phyloP scores from a whole-genome alignment of 2,113 vertebrate genomes.

The Pygoscelis antarcticus region DNA sequence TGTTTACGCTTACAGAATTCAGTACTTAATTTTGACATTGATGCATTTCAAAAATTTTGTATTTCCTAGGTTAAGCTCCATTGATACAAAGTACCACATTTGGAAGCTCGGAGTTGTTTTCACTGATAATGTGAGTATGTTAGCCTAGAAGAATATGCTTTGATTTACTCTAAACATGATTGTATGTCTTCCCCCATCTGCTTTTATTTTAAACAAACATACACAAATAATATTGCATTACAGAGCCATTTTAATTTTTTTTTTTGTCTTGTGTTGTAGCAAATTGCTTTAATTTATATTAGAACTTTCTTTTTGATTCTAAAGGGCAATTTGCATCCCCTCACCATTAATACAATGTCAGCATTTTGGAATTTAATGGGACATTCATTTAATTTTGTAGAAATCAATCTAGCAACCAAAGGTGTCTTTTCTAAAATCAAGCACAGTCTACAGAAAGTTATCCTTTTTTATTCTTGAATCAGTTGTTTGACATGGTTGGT shows the following conservation, averaged over 20 bases:
- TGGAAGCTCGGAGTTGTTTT: slow-evolving; percentile 98
- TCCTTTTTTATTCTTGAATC: neutral
- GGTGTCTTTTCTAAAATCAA: neutral
- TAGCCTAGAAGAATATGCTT: neutral
- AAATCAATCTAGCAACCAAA: neutral
- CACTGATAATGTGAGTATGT: slow-evolving; percentile 92
- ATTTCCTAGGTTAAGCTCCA: slow-evolving; percentile 88
- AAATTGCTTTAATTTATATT: neutral
- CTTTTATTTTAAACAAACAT: slow-evolving; percentile 13
- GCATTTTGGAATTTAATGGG: neutral
- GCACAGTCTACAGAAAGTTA: neutral
- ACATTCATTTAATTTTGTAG: neutral
- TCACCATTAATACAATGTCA: neutral
- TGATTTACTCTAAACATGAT: neutral
- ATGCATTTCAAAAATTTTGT: slow-evolving; percentile 25
- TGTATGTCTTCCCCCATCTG: neutral
- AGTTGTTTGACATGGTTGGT: neutral
- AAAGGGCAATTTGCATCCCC: neutral
- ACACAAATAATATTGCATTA: neutral
- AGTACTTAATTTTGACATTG: neutral
- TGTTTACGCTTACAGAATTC: neutral
- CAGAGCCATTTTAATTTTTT: neutral
- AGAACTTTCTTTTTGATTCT: neutral
- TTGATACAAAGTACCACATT: slow-evolving; percentile 94
- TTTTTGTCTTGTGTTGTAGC: neutral